Conservation (phyloP, 2,797 vertebrate genomes). For the Coracias cyanogaster region DNA sequence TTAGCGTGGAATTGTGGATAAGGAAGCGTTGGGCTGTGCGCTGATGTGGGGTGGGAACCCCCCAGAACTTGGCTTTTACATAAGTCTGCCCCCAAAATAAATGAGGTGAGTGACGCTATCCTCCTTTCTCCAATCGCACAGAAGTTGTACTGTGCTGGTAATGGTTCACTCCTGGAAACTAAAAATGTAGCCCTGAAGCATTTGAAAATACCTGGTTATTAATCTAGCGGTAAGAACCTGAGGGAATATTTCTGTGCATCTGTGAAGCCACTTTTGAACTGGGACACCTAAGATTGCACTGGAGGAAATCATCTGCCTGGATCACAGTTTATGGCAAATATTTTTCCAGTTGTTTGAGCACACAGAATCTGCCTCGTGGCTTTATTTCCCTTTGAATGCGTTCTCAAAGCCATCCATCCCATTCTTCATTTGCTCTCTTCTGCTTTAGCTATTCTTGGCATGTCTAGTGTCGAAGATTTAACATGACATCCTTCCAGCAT, state of each 20-base stretch:
- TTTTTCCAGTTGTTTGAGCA: slow-evolving; percentile 20
- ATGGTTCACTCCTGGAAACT: not conserved
- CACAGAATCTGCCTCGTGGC: not conserved
- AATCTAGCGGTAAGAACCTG: not conserved
- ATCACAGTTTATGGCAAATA: not conserved
- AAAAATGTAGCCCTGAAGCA: not conserved
- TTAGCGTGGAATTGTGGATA: not conserved
- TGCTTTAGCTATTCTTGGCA: not conserved
- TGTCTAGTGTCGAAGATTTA: not conserved
- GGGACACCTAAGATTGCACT: not conserved
- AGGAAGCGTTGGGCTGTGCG: not conserved
- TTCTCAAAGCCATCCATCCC: not conserved
- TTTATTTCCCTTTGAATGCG: not conserved
- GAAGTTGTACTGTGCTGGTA: not conserved
- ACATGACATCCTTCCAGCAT: not conserved
- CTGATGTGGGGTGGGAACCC: not conserved
- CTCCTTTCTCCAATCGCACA: not conserved
- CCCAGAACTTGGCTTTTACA: not conserved
- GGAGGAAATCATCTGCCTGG: not conserved
- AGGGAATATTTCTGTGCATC: not conserved
- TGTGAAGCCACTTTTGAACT: not conserved
- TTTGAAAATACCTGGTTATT: not conserved
- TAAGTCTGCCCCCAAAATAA: not conserved
- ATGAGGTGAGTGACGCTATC: not conserved
- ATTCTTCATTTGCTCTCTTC: not conserved